Evolutionary conservation across 2,888 invertebrate genomes (phyloP).

Genomic region (Ellobium chinense): DNA sequence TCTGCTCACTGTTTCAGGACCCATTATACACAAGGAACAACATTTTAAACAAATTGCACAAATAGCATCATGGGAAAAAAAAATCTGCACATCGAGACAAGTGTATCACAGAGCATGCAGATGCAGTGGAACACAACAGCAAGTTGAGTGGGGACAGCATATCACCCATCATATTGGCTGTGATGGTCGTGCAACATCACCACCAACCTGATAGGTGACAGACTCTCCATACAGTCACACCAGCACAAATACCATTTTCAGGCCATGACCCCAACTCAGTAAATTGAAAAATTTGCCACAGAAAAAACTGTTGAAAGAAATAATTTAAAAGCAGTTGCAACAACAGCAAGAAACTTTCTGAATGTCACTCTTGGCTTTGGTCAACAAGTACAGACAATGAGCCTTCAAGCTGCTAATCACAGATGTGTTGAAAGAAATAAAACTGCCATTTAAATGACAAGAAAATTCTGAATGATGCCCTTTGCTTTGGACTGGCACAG

Average conservation of each 20-base stretch:
- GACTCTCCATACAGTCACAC: neutral
- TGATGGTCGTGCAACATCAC: constrained; percentile 22
- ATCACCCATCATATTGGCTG: constrained; percentile 27
- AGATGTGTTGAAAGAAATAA: too few relatives aligned
- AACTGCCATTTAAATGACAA: too few relatives aligned
- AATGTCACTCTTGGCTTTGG: too few relatives aligned
- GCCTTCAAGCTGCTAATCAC: too few relatives aligned
- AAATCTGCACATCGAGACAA: neutral
- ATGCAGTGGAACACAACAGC: neutral
- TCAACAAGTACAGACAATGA: too few relatives aligned
- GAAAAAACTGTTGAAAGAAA: neutral
- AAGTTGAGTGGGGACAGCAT: too few relatives aligned
- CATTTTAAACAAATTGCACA: neutral
- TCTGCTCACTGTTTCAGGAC: too few relatives aligned
- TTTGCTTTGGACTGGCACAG: too few relatives aligned
- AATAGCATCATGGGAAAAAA: neutral
- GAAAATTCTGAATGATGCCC: too few relatives aligned
- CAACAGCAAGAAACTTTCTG: neutral
- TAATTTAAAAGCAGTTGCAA: neutral
- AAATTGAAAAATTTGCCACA: neutral
- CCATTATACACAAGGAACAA: too few relatives aligned
- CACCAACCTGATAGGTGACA: neutral
- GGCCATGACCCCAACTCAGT: neutral
- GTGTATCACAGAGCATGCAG: neutral
- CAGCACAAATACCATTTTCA: neutral